These are phyloP conservation scores for Epinotia brunnichana DNA, from an alignment of 2,888 invertebrate species.

Conservation along the genomic window DNA sequence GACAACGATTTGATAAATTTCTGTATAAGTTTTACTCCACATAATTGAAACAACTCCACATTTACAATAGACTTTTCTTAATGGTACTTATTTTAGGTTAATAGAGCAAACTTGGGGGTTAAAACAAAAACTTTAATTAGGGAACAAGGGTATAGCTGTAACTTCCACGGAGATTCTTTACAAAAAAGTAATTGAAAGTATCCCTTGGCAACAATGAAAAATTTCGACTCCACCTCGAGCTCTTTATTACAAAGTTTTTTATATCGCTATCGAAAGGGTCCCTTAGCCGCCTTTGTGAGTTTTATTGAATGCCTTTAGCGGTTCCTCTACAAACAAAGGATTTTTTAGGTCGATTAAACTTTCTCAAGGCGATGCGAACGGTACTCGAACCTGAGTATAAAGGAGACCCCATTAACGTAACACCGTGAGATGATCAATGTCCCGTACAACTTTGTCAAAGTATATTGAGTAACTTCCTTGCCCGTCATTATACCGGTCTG, in stretches of 20 bases:
- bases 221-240: conserved; percentile 48
- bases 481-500: conserved; percentile 12
- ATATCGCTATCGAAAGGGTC: conserved; percentile 48
- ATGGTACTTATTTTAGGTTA: conserved; percentile 20
- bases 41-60: conserved; percentile 18
- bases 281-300: conserved; percentile 44
- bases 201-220: conserved; percentile 63
- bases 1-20: not conserved
- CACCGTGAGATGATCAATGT: conserved; percentile 37
- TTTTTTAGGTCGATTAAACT: conserved; percentile 72
- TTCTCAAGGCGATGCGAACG: conserved; percentile 60
- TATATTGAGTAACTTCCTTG: conserved; percentile 27
- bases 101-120: conserved; percentile 25
- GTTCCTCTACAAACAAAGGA: conserved; percentile 62
- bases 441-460: conserved; percentile 30
- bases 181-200: conserved; percentile 56
- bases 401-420: conserved; percentile 42
- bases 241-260: conserved; percentile 50
- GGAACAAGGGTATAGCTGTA: conserved; percentile 46
- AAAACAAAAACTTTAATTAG: conserved; percentile 47
- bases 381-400: conserved; percentile 45
- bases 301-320: conserved; percentile 51
- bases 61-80: conserved; percentile 4
- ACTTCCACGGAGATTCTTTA: conserved; percentile 49
- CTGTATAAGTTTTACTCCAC: not conserved